A percentile compares a stretch with the other conserved stretches of the same genome.
Conservation (phyloP, 2,888 invertebrate genomes). For the Imbricaverruca yamaguchii region DNA sequence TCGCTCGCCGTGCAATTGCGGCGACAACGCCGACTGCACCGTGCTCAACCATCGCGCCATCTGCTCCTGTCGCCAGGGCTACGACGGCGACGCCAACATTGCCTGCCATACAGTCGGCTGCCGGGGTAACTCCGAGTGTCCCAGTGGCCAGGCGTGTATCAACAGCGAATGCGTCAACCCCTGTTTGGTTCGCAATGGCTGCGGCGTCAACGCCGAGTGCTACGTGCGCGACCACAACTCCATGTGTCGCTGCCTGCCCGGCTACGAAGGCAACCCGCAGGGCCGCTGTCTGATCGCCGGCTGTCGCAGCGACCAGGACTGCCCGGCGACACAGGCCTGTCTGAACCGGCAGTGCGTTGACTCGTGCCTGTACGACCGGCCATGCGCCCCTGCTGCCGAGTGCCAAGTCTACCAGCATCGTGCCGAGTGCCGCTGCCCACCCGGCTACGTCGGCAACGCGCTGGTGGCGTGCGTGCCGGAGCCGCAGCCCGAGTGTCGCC, state of each 20-base stretch:
- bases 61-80: conserved; percentile 75
- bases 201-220: conserved; percentile 43
- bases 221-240: conserved; percentile 37
- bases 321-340: conserved; percentile 58
- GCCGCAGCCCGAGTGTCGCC: conserved; percentile 47
- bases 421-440: conserved; percentile 69
- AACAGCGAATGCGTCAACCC: conserved; percentile 71
- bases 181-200: conserved; percentile 68
- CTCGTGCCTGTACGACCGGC: conserved; percentile 51
- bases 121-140: conserved; percentile 72
- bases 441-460: conserved; percentile 62
- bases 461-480: conserved; percentile 55
- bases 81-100: conserved; percentile 76
- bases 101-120: conserved; percentile 74
- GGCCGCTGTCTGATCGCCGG: conserved; percentile 51
- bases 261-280: conserved; percentile 39
- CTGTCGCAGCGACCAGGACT: conserved; percentile 76
- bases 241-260: conserved; percentile 39
- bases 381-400: conserved; percentile 49
- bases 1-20: conserved; percentile 79
- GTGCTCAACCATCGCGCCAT: conserved; percentile 76
- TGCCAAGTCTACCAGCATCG: conserved; percentile 41
- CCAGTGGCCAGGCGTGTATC: conserved; percentile 70
- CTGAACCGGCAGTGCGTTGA: conserved; percentile 63
- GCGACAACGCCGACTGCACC: conserved; percentile 68